Evolutionary conservation across 2,113 vertebrate species (phyloP).

Genomic region (Sakesphorus luctuosus): DNA sequence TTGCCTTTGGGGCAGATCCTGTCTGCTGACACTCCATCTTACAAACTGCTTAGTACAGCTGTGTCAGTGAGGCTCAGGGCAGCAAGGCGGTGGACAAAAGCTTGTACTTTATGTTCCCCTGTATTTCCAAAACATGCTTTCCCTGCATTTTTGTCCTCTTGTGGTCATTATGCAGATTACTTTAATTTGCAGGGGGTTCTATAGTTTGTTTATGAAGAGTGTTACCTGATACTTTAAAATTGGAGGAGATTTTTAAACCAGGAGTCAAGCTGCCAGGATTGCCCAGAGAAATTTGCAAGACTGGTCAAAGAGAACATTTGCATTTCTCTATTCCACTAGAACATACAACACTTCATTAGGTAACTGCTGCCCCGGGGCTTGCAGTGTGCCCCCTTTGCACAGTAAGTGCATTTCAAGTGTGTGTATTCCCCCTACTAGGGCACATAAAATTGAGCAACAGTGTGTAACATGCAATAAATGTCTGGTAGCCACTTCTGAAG

Average conservation of each 20-base stretch:
- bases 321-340: not conserved
- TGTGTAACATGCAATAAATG: not conserved
- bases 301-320: not conserved
- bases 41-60: not conserved
- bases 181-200: not conserved
- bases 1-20: not conserved
- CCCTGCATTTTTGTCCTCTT: not conserved
- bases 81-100: not conserved
- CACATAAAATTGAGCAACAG: not conserved
- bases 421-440: not conserved
- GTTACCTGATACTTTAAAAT: not conserved
- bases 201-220: not conserved
- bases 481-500: not conserved
- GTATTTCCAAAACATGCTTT: not conserved
- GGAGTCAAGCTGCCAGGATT: not conserved
- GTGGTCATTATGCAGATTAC: not conserved
- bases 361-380: not conserved
- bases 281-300: not conserved
- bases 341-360: not conserved
- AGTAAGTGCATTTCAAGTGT: not conserved
- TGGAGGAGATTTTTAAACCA: not conserved
- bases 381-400: not conserved
- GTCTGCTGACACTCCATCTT: not conserved
- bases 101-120: not conserved
- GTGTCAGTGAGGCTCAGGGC: not conserved